Conservation (phyloP, 2,113 vertebrate genomes). For the Archilochus colubris region DNA sequence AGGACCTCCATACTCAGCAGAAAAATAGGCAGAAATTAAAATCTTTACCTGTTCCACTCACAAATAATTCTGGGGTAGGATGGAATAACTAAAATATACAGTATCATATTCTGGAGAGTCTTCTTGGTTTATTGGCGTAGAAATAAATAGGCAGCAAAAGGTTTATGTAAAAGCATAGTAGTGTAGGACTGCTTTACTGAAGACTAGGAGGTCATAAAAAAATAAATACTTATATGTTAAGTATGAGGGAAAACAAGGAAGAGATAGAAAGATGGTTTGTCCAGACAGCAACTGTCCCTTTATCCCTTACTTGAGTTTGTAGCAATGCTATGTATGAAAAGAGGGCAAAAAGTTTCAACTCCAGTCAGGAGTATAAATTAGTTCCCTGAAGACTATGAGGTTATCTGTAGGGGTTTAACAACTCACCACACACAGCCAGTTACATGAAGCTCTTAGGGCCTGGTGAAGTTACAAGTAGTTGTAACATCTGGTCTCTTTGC, state of each 20-base stretch:
- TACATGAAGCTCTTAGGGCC: background rate
- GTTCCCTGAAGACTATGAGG: background rate
- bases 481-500: background rate
- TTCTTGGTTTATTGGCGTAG: background rate
- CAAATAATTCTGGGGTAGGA: background rate
- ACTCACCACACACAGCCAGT: background rate
- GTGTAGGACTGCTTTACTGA: background rate
- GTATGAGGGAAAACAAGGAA: background rate
- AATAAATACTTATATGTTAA: background rate
- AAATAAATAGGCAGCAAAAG: background rate
- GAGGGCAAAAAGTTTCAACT: background rate
- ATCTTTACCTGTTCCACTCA: accelerated
- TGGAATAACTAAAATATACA: background rate
- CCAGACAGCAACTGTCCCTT: background rate
- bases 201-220: background rate
- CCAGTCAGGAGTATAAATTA: background rate
- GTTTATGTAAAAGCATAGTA: background rate
- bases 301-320: background rate
- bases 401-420: background rate
- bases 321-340: background rate
- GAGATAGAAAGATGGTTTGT: background rate
- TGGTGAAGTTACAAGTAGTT: background rate
- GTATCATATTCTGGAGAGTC: background rate
- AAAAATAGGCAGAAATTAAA: background rate
- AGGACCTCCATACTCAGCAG: background rate